A percentile compares a stretch with the other conserved stretches of the same genome.
Conservation (phyloP, 2,888 invertebrate genomes). For the Tiphia femorata region DNA sequence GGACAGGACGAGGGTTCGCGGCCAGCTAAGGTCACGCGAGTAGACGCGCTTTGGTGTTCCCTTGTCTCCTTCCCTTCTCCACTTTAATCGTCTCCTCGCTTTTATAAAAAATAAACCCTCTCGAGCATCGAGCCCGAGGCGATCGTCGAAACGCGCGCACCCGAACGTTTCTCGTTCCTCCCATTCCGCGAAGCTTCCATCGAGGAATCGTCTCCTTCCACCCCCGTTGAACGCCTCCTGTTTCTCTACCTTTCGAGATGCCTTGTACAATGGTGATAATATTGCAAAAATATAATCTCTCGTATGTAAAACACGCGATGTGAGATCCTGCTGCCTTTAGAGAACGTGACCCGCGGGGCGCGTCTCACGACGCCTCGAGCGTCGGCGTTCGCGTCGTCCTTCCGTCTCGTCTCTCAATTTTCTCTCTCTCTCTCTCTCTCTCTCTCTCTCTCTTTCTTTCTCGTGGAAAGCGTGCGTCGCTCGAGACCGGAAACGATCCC, state of each 20-base stretch:
- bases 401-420: not conserved
- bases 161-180: not conserved
- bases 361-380: constrained; percentile 7
- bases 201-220: not conserved
- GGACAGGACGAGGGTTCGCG: too few species aligned
- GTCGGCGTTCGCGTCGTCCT: constrained; percentile 4
- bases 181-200: not conserved
- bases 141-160: not conserved
- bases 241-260: constrained; percentile 27
- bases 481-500: too few species aligned
- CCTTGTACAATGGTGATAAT: constrained; percentile 41
- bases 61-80: too few species aligned
- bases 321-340: constrained; percentile 9
- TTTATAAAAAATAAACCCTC: too few species aligned
- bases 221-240: not conserved
- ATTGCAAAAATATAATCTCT: constrained; percentile 48
- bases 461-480: too few species aligned
- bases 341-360: not conserved
- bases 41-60: too few species aligned
- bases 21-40: too few species aligned
- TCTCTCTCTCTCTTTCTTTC: not conserved
- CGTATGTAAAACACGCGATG: constrained; percentile 34
- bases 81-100: too few species aligned
- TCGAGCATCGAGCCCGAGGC: too few species aligned
- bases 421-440: constrained; percentile 10